Base-by-base conservation (phyloP, 1,140 invertebrate genomes). In the Palaemon carinicauda region DNA sequence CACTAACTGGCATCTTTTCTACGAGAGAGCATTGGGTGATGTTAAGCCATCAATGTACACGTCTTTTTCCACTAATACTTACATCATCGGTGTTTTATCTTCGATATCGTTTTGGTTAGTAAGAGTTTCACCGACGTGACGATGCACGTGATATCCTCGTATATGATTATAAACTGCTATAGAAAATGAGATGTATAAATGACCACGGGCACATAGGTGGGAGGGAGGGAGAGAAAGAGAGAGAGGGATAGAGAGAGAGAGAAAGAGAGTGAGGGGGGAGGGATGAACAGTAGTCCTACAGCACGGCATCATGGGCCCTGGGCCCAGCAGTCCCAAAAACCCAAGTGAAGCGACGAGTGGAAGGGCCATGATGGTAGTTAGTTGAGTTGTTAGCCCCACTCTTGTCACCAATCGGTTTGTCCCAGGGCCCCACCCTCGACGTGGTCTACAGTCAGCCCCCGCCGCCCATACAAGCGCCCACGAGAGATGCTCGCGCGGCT, bases 331-430 rank as follows among this genome's bases (percentile, higher is more conserved):
- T 50, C 29, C 51, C 60, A 19, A 69, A 82, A 82, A 73, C 71
- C 60, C 69, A 69, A 82, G 80, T 51, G 80, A 73, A 69, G 31
- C 41, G 27, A 41, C 60, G 80, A 41, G 65, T 29, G 29, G 80
- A 82, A 82, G 33, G 56, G 27, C 33, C 56, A 31, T 52, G 54
- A 56, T 52, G 81, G 69, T 82, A 74, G 81, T 82, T 82, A 82
- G 81, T 82, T 82, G 81, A 82, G 81, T 74, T 75, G 81, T 82
- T 82, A 82, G 60, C 69, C 41, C 69, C 50, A 29, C 69, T 56
- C 52, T 79, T 82, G 80, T 82, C 80, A 82, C 33, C 80, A 82
- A 82, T 73, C 69, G 81, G 80, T 50, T 29, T 69, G 51, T 56
- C 65, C 27, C 50, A 31, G 54, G 14, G n/a, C 54, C 54, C n/a